Conservation (phyloP, 1,140 invertebrate genomes). For the Bombus superbus region DNA sequence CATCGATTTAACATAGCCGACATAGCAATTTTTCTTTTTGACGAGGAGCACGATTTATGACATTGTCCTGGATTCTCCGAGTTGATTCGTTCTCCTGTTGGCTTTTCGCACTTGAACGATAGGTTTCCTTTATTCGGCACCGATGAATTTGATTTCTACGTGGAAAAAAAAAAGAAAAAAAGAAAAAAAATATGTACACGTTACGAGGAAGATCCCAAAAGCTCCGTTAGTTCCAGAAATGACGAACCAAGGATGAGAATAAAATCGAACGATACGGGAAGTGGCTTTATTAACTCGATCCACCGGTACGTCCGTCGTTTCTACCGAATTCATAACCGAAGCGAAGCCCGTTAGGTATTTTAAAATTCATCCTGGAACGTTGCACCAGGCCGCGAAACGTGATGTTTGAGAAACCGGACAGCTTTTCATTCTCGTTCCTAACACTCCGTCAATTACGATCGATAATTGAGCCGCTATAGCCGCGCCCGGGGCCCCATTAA, state of each 20-base stretch:
- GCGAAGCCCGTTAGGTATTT: neutral
- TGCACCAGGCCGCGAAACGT: conserved; percentile 11
- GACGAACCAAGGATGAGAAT: neutral
- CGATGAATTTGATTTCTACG: neutral
- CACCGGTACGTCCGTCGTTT: neutral
- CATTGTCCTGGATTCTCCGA: neutral
- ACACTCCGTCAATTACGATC: conserved; percentile 34
- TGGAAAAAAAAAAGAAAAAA: no score
- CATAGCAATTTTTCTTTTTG: neutral
- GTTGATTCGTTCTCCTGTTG: neutral
- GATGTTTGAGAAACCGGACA: conserved; percentile 19
- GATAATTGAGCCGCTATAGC: conserved; percentile 33
- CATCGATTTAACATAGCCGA: neutral
- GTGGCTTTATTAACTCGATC: neutral
- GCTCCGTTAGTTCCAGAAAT: neutral
- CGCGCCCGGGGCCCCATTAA: neutral
- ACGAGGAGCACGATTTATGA: neutral
- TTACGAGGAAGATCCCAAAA: neutral
- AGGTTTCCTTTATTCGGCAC: neutral
- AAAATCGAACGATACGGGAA: neutral
- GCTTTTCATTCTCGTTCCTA: neutral
- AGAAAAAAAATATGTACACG: neutral
- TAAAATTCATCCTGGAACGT: neutral
- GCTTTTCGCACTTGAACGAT: neutral
- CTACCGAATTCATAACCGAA: neutral